Conservation (phyloP, 2,113 vertebrate species). For the Marmota monax region DNA sequence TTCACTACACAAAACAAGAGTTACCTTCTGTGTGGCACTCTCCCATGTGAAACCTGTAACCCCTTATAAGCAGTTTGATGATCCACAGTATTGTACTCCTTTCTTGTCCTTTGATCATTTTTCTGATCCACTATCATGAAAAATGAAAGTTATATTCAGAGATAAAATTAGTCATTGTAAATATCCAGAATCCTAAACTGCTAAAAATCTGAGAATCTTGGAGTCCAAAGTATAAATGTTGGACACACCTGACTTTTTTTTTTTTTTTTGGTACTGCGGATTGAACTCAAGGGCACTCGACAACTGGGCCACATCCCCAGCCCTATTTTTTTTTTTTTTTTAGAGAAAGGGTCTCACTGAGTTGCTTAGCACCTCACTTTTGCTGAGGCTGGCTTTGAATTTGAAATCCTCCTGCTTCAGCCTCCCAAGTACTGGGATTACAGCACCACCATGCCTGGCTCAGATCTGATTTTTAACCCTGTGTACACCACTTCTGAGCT, state of each 20-base stretch:
- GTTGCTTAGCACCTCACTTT: no score
- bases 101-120: neutral
- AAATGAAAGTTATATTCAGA: neutral
- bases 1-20: neutral
- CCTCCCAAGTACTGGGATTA: no score
- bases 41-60: constrained; percentile 71
- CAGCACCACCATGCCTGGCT: no score
- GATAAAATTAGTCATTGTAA: neutral
- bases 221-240: neutral
- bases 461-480: neutral
- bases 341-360: no score
- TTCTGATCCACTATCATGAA: neutral
- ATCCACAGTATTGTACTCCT: neutral
- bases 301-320: no score
- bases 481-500: neutral
- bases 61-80: constrained; percentile 58
- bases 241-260: neutral
- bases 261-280: no score
- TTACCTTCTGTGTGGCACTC: constrained; percentile 49
- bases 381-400: no score
- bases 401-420: no score
- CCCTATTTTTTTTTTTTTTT: no score
- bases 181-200: neutral
- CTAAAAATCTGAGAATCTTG: neutral
- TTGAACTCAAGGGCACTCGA: no score